Evolutionary conservation across 2,888 invertebrate genomes (phyloP), one percentile per base, ranked within the genome.

Genomic region (Baronia brevicornis): DNA sequence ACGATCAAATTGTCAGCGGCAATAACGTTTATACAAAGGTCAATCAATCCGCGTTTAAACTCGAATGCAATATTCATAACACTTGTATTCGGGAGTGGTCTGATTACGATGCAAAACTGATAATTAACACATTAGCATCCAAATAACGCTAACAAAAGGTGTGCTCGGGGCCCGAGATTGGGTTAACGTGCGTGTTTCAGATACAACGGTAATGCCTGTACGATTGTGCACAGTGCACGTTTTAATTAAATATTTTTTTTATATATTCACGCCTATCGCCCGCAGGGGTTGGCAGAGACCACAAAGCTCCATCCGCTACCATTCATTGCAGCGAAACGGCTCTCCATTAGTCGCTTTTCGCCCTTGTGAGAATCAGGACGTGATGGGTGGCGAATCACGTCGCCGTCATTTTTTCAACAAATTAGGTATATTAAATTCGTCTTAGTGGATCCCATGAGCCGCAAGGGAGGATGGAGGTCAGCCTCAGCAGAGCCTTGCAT

Each of bases 81-180:
- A 51, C 46, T 48, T 50, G 45, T 47, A 48, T 38, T 37, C 43
- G 39, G 39, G 36, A 37, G 36, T 23, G 33, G 42, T 44, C 58
- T 70, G 65, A 75, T 72, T 69, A 66, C 63, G 51, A 79, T 78
- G 78, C 73, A 77, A 79, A 79, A 72, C 62, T 67, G 72, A 64
- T 79, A 77, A 80, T 80, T 70, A 79, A 79, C 66, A 58, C 58
- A 79, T 82, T 84, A 80, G 60, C 79, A 84, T 82, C 68, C 73
- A 74, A 82, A 82, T 79, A 67, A 72, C 67, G 50, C 57, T 57
- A 57, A 75, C 75, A 77, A 79, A 77, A 78, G 74, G 74, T 74
- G 67, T 46, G 49, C 41, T 44, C 39, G 40, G 47, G 38, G 44
- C 39, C 43, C 51, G 50, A 48, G 53, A 55, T 66, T 56, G 46